These are phyloP conservation scores for Piaya cayana DNA, from an alignment of 2,113 vertebrate species.

Conservation along the genomic window DNA sequence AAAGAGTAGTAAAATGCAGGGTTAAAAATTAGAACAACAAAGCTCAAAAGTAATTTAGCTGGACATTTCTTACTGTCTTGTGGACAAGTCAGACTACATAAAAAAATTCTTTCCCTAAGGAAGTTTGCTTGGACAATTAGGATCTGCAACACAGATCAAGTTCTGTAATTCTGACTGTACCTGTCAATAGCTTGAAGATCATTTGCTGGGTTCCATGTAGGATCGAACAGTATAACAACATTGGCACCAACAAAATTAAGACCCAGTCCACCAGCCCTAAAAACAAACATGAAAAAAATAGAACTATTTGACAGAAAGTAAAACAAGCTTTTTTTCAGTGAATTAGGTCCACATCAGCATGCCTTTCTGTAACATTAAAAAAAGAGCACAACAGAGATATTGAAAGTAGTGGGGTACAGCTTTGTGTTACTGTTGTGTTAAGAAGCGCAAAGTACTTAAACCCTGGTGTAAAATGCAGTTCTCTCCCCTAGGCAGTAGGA, in stretches of 20 bases:
- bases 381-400: background rate
- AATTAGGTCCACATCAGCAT: background rate
- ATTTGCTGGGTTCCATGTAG: constrained; percentile 97
- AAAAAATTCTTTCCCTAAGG: background rate
- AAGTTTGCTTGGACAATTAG: background rate
- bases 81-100: background rate
- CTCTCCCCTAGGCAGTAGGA: background rate
- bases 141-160: background rate
- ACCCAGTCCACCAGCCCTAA: constrained; percentile 93
- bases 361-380: background rate
- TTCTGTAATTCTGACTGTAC: constrained; percentile 62
- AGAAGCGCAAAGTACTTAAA: background rate
- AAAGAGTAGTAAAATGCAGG: background rate
- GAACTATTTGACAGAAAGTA: background rate
- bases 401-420: background rate
- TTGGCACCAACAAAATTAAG: constrained; percentile 98
- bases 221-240: constrained; percentile 94
- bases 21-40: background rate
- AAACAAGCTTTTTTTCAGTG: background rate
- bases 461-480: background rate
- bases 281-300: background rate
- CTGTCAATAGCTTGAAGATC: constrained; percentile 98
- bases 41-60: background rate
- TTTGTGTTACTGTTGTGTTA: background rate
- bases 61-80: background rate